Evolutionary conservation across 2,113 vertebrate genomes (phyloP).

Genomic region (Hystrix brachyura): DNA sequence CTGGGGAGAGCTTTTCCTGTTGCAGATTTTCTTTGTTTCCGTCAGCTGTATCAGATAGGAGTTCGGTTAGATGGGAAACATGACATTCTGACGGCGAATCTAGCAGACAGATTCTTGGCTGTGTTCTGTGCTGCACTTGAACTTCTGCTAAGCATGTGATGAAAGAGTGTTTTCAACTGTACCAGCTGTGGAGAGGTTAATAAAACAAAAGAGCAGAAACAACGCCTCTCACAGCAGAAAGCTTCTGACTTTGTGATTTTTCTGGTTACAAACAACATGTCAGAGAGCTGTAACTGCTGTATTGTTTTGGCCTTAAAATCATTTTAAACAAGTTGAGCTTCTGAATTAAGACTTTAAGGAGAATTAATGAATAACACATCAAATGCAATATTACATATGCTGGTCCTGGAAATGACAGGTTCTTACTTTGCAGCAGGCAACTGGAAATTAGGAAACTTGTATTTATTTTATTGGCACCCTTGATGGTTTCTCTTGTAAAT

Average conservation of each 20-base stretch:
- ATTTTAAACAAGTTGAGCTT: slow-evolving; percentile 51
- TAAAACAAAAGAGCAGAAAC: slow-evolving; percentile 84
- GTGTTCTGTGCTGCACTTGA: slow-evolving; percentile 78
- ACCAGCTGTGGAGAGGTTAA: slow-evolving; percentile 84
- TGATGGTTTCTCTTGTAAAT: neutral
- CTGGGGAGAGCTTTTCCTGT: slow-evolving; percentile 55
- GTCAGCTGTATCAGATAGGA: slow-evolving; percentile 77
- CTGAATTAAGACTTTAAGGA: slow-evolving; percentile 50
- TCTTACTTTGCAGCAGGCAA: neutral
- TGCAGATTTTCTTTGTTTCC: slow-evolving; percentile 75
- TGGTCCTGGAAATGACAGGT: neutral
- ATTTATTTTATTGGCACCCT: slow-evolving; percentile 34
- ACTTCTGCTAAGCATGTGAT: slow-evolving; percentile 85
- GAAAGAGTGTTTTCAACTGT: slow-evolving; percentile 87
- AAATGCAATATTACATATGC: neutral
- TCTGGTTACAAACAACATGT: slow-evolving; percentile 77
- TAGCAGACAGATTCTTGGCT: slow-evolving; percentile 85
- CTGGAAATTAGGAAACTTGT: neutral
- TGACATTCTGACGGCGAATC: slow-evolving; percentile 79
- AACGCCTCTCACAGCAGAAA: slow-evolving; percentile 78
- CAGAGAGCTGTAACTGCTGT: slow-evolving; percentile 27
- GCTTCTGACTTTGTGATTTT: slow-evolving; percentile 80
- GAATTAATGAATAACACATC: slow-evolving; percentile 5
- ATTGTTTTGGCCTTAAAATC: slow-evolving; percentile 47
- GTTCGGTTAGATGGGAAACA: slow-evolving; percentile 79